Base-by-base conservation (phyloP, 2,888 invertebrate genomes). In the Caenorhabditis zanzibari region DNA sequence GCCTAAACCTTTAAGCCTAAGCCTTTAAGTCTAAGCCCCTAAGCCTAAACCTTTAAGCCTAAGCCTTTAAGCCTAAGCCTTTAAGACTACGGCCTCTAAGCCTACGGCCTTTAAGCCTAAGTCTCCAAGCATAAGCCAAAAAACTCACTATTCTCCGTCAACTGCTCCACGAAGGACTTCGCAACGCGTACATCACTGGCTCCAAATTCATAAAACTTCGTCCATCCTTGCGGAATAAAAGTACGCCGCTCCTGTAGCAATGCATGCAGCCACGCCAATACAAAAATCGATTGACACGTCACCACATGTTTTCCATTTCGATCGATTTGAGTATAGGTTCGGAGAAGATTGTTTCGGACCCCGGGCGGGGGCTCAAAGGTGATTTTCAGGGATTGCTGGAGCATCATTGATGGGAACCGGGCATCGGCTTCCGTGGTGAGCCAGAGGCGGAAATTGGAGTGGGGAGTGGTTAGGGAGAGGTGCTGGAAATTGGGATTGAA, bases 161-260 rank as follows among this genome's bases (percentile, higher is more conserved):
- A 90, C 69, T 93, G 92, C 86, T 94, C 94, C 69, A 95, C 94
- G 54, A 95, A 93, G 84, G 95, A 95, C 49, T 95, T 94, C 0
- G 95, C 95, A 5, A 96, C 95, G 68, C 95, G 94, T 0, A 96
- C 93, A 93, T 97, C 97, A 0, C 95, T 94, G 89, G 95, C 95
- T 69, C 95, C 95, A 93, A 97, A 97, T 92, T 97, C 96, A 93
- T 97, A 97, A 92, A 95, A 95, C 92, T 95, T 96, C 0, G 95
- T 95, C 96, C 96, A 97, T 0, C 96, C 96, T 92, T 94, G 96
- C 0, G 97, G 97, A 88, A 97, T 96, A 93, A 95, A 98, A 69
- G 95, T 96, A 80, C 98, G 94, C 52, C 99, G 94, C 93, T 99
- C 98, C 89, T 94, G 94, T 69, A 97, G 94, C 16, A 97, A 94